Evolutionary conservation across 2,888 invertebrate species (phyloP), one percentile per base, ranked within the genome.

Genomic region (Pollenia labialis): DNA sequence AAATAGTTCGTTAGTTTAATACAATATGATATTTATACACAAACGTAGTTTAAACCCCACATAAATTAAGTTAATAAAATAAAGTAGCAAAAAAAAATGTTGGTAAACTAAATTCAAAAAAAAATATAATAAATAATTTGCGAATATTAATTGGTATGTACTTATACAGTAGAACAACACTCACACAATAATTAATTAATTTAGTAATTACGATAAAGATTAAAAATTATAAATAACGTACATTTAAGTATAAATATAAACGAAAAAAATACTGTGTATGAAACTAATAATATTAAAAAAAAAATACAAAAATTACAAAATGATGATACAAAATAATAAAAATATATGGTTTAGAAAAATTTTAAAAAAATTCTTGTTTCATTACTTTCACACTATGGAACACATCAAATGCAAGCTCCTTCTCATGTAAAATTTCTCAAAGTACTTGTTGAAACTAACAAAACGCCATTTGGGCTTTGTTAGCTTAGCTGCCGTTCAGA

Each of bases 301-400:
- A 16, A 32, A 62, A n/a, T 56, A 56, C 42, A 69, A 44, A 52
- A 71, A 69, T 4, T 56, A 50, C 40, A 74, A 50, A 42, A 79
- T 60, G 8, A 80, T 58, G 58, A 87, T 62, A 85, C 40, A 82
- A 68, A 86, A 71, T 32, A 32, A 23, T 71, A 85, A 86, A 82
- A 68, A 83, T 74, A 64, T 82, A 85, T 87, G 87, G 81, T 88
- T 87, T 88, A 87, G 86, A 86, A 66, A 88, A 88, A 85, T 86
- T 85, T 82, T 66, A 81, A 85, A 85, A 60, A 72, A 18, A 40
- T 2, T n/a, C 7, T 62, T 58, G 46, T 87, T 75, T 79, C 44
- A 32, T 76, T 68, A 40, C 4, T 58, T 44, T 12, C 32, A 6
- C 3, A 6, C 32, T 32, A 6, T 32, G 32, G 4, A 32, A 6